phyloP scores from a whole-genome alignment of 2,888 invertebrate genomes.

The Leucoptera coffeella region DNA sequence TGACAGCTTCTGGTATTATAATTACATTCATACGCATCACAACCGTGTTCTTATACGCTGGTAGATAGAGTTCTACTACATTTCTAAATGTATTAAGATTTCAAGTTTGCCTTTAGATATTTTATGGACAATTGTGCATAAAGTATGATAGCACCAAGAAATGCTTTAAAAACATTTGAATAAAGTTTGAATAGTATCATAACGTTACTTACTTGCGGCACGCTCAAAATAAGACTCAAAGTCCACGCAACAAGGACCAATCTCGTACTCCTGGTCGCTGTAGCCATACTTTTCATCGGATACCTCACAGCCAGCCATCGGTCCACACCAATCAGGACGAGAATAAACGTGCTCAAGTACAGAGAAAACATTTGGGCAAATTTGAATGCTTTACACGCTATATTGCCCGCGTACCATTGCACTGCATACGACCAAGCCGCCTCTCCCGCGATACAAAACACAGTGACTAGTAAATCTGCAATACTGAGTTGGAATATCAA shows the following conservation, averaged over 20 bases:
- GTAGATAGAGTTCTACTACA: no score
- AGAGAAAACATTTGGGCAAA: slow-evolving; percentile 76
- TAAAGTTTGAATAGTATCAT: slow-evolving; percentile 1
- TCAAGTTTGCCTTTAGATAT: no score
- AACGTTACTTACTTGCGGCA: slow-evolving; percentile 67
- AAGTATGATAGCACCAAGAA: no score
- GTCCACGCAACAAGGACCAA: slow-evolving; percentile 67
- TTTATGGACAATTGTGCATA: no score
- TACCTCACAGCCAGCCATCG: slow-evolving; percentile 76
- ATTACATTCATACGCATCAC: no score
- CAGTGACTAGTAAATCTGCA: slow-evolving; percentile 74
- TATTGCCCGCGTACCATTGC: slow-evolving; percentile 73
- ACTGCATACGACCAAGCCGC: slow-evolving; percentile 77
- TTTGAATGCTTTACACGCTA: slow-evolving; percentile 74
- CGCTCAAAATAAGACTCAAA: slow-evolving; percentile 65
- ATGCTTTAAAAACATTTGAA: no score
- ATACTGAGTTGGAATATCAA: slow-evolving; percentile 76
- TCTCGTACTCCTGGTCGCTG: slow-evolving; percentile 61
- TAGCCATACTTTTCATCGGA: slow-evolving; percentile 66
- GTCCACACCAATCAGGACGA: slow-evolving; percentile 78
- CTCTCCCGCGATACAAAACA: slow-evolving; percentile 76
- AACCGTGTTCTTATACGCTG: no score
- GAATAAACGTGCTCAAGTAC: slow-evolving; percentile 75
- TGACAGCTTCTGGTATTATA: no score
- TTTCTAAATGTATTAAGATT: no score